These are phyloP conservation scores for Sycophaga agraensis DNA, from an alignment of 1,140 invertebrate genomes.

Conservation along the genomic window DNA sequence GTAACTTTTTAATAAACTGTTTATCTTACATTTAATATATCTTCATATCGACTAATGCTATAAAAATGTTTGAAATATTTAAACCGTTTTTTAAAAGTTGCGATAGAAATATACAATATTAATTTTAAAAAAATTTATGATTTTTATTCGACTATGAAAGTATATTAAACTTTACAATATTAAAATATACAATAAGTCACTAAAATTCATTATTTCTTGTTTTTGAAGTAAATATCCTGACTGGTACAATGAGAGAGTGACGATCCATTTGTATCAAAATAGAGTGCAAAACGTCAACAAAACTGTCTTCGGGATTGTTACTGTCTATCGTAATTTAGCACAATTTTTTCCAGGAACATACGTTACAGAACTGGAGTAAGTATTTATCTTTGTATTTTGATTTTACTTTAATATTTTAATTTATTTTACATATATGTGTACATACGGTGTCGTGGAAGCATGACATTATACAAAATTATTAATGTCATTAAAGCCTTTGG, in stretches of 20 bases:
- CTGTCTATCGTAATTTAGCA: constrained; percentile 60
- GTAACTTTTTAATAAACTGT: constrained; percentile 41
- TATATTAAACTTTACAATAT: too few species aligned
- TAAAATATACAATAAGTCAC: not conserved
- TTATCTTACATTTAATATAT: not conserved
- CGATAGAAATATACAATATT: too few species aligned
- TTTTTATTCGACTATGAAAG: too few species aligned
- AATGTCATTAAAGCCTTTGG: too few species aligned
- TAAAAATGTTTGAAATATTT: too few species aligned
- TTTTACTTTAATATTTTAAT: too few species aligned
- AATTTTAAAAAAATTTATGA: too few species aligned
- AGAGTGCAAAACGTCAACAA: constrained; percentile 37
- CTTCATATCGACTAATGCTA: too few species aligned
- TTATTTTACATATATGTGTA: too few species aligned
- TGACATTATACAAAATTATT: too few species aligned
- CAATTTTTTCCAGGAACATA: constrained; percentile 58
- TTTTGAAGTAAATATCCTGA: constrained; percentile 50
- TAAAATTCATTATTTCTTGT: not conserved
- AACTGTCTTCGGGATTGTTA: constrained; percentile 47
- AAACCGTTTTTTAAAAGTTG: too few species aligned
- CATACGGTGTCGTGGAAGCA: too few species aligned
- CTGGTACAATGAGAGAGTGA: constrained; percentile 55
- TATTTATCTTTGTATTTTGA: not conserved
- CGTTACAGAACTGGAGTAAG: constrained; percentile 59
- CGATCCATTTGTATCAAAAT: constrained; percentile 45